Evolutionary conservation across 2,113 vertebrate species (phyloP), one percentile per base, ranked within the genome.

Genomic region (Poecile atricapillus): DNA sequence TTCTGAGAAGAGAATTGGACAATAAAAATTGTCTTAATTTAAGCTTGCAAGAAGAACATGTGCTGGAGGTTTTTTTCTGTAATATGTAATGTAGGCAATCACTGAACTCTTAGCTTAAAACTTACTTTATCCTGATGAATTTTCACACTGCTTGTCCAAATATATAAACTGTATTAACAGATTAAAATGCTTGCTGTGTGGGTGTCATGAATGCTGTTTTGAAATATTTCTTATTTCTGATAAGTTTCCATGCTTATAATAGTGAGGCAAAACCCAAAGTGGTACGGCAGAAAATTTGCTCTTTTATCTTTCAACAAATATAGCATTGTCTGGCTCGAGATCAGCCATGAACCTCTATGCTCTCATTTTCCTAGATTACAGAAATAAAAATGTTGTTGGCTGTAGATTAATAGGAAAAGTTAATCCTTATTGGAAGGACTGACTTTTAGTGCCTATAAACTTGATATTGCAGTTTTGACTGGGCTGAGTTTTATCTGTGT

Each of bases 271-370:
- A 82, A 74, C 1, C 5, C 6, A 13, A 67, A 74, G 33, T n/a
- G 21, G 16, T 78, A 24, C 0, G 1, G 37, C 50, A 86, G 47
- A 50, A 69, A 49, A 15, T 52, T 76, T 46, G 3, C 20, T 73
- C 21, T 30, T 94, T 81, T 78, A 15, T 39, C 18, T 87, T 79
- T 52, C 59, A 50, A 25, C 21, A 56, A 13, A 24, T 59, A 37
- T 0, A 2, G 28, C 83, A 30, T 23, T 74, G 50, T 12, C 22
- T 83, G 24, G 10, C 28, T 60, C 0, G 0, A 65, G 30, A 59
- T 30, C 27, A 91, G 46, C 27, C 16, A 5, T 47, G 52, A 67
- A 43, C 12, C 6, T 8, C 6, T 39, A 1, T 65, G 50, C 31
- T 83, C 6, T 70, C 43, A 15, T 69, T 91, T 83, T 83, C 68